Conservation (phyloP, 1,140 invertebrate genomes). For the Psilanteris sp. region DNA sequence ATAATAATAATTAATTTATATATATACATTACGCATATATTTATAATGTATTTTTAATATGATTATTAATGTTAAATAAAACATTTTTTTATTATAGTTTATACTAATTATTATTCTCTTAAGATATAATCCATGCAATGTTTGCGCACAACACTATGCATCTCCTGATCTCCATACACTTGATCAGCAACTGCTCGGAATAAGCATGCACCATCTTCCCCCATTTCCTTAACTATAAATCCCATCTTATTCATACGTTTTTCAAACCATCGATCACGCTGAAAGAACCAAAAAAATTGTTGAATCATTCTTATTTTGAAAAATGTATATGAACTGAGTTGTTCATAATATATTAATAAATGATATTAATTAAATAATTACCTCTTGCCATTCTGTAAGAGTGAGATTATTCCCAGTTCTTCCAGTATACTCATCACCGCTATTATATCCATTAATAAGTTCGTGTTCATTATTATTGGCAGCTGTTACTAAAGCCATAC, state of each 20-base stretch:
- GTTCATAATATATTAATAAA: background rate
- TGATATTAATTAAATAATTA: slow-evolving; percentile 46
- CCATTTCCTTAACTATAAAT: slow-evolving; percentile 92
- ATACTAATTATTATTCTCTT: too few relatives aligned
- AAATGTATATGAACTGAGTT: background rate
- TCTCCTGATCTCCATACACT: slow-evolving; percentile 95
- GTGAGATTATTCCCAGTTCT: slow-evolving; percentile 81
- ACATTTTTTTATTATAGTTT: too few relatives aligned
- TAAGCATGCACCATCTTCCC: slow-evolving; percentile 95
- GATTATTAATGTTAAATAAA: too few relatives aligned
- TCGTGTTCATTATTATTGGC: slow-evolving; percentile 72
- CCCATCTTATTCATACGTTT: slow-evolving; percentile 87
- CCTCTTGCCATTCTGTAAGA: slow-evolving; percentile 83
- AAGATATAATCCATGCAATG: slow-evolving; percentile 97
- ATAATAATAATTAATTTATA: too few relatives aligned
- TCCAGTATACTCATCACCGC: slow-evolving; percentile 87
- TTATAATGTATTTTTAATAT: too few relatives aligned
- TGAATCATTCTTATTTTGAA: too few relatives aligned
- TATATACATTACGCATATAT: too few relatives aligned
- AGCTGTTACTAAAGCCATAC: slow-evolving; percentile 68
- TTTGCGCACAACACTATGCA: slow-evolving; percentile 91
- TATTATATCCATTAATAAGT: slow-evolving; percentile 84
- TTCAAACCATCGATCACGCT: slow-evolving; percentile 86
- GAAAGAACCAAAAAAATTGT: too few relatives aligned
- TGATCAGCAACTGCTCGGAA: slow-evolving; percentile 96